Evolutionary conservation across 92 coral and sea anemone species (phyloP).

Genomic region (Epizoanthus stellaris): DNA sequence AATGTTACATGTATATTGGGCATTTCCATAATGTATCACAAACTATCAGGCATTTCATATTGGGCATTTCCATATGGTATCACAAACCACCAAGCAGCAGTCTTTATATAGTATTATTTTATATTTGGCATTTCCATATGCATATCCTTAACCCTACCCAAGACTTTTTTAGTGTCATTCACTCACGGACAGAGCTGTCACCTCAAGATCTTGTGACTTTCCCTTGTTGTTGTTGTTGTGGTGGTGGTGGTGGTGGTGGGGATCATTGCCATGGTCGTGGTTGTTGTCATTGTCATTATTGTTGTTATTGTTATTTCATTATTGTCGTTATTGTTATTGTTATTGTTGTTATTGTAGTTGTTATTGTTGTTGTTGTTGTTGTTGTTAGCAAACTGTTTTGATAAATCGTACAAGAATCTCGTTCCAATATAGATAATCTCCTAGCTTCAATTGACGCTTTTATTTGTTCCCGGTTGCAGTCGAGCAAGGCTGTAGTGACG

Average conservation of each 20-base stretch:
- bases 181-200: no score
- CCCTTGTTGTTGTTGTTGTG: no score
- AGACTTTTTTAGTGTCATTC: no score
- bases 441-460: neutral
- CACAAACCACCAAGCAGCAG: neutral
- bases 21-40: conserved; percentile 51
- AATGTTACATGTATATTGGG: neutral
- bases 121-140: no score
- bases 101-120: no score
- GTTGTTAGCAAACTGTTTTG: neutral
- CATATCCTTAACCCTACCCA: no score
- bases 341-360: no score
- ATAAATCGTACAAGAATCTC: neutral
- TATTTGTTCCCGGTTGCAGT: conserved; percentile 19
- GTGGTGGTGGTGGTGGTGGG: no score
- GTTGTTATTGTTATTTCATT: neutral
- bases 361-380: neutral
- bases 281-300: neutral
- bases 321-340: neutral
- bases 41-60: neutral
- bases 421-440: neutral
- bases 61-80: conserved; percentile 76
- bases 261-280: no score
- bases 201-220: no score
- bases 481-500: conserved; percentile 44